Base-by-base conservation (phyloP, 1,140 invertebrate species). In the Phortica variegata region DNA sequence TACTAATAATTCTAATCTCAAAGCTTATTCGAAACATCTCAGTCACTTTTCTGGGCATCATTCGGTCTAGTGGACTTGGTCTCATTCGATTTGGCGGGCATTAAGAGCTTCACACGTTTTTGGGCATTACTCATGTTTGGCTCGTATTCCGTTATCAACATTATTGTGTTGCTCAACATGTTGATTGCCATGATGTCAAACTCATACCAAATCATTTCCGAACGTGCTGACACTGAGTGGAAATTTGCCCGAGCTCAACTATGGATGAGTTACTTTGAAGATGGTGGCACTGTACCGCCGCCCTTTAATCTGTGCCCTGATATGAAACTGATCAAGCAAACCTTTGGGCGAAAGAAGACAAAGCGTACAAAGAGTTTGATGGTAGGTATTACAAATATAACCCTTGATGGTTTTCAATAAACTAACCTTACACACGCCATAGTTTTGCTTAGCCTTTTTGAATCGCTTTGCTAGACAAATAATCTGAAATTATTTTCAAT, bases 121-220 rank as follows among this genome's bases (percentile, higher is more conserved):
- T 93, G 90, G 90, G 88, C 87, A 7, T 77, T 92, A 12, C 79
- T 94, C 0, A 90, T 92, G 83, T 94, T 92, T 65, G 91, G 91
- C 19, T 89, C 87, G 0, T 94, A 93, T 70, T 90, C 89, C 29
- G 90, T 91, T 37, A 95, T 95, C 73, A 94, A 93, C 57, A 86
- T 95, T 42, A 92, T 95, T 58, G 93, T 96, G 1, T 79, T 96
- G 2, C 82, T 95, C 23, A 96, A 96, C 78, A 91, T 95, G 85
- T 83, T 96, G 4, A 95, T 96, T 73, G 93, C 93, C 60, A 96
- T 95, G 93, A 95, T 96, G 91, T 93, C 89, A 26, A 95, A 93
- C 75, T 95, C 92, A 1, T 95, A 94, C 77, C 89, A 93, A 78
- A 89, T 90, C 23, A 96, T 95, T 58, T 92, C 89, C 53, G 88